Conservation (phyloP, 2,888 invertebrate genomes). For the Drosophila formosana region DNA sequence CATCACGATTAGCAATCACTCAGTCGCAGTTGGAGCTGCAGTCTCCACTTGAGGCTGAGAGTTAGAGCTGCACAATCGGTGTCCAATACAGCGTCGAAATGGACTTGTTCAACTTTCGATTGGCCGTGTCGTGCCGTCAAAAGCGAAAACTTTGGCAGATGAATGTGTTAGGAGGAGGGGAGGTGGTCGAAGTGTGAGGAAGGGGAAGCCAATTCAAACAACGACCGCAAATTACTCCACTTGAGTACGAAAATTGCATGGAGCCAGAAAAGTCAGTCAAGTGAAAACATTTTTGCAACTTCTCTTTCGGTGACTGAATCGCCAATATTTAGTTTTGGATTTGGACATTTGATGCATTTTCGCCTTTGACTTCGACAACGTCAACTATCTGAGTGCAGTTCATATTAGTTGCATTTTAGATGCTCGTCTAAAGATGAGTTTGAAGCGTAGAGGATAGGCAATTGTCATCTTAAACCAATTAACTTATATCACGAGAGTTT, state of each 20-base stretch:
- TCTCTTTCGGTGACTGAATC: constrained; percentile 19
- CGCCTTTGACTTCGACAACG: constrained; percentile 14
- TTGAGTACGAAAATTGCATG: constrained; percentile 77
- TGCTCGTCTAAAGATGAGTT: constrained; percentile 23
- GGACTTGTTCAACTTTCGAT: constrained; percentile 77
- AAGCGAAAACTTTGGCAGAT: constrained; percentile 32
- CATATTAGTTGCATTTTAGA: constrained; percentile 8
- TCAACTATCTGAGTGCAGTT: constrained; percentile 23
- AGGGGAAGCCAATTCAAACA: constrained; percentile 53
- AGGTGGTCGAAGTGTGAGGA: background rate
- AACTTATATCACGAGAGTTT: constrained; percentile 17
- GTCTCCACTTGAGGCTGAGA: constrained; percentile 12
- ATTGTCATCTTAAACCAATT: constrained; percentile 15
- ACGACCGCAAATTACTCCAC: constrained; percentile 74
- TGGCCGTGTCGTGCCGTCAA: constrained; percentile 51
- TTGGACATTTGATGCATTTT: constrained; percentile 43
- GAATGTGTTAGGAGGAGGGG: background rate
- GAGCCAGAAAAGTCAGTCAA: constrained; percentile 63
- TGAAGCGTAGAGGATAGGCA: background rate
- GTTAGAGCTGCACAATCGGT: constrained; percentile 41
- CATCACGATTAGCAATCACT: constrained; percentile 61
- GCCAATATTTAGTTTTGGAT: constrained; percentile 34
- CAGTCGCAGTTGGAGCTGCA: constrained; percentile 31
- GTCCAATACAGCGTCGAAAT: constrained; percentile 56
- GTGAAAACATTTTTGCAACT: constrained; percentile 59